Base-by-base conservation (phyloP, 1,140 invertebrate species). In the Globodera ellingtonae region DNA sequence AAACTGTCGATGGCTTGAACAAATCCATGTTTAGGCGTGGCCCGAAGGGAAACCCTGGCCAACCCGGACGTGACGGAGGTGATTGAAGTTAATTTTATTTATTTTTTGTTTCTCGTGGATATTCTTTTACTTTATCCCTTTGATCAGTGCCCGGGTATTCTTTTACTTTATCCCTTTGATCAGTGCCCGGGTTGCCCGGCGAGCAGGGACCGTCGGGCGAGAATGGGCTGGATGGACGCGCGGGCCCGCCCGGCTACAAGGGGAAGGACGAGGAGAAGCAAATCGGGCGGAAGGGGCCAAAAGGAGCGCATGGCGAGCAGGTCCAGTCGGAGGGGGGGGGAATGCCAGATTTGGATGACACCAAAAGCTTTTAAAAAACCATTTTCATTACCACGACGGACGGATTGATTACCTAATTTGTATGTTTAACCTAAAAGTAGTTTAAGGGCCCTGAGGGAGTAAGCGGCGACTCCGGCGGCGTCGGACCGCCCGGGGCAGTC, bases 191-290 rank as follows among this genome's bases (percentile, higher is more conserved):
- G 3, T 76, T 84, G 44, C 85, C 82, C 56, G 85, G 83, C n/a
- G 81, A 86, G 3, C 47, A 62, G 70, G 79, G 83, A 56, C 78
- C 46, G 5, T 47, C 66, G 50, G 81, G 83, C 18, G 48, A 79
- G 13, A 74, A 77, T 18, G 84, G 84, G 65, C 72, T 77, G 24
- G 77, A 86, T 65, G 84, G 84, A 15, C 35, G 75, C 18, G 50
- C 80, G 35, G 84, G 84, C 2, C 71, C 62, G 7, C 18, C 75
- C n/a, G 85, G 85, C 46, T 74, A 82, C 6, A 74, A 81, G 9
- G 85, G 85, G 10, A 75, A 52, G 35, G 84, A 85, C 66, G 84
- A 47, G 59, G 84, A 85, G 67, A 86, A 87, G 65, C 84, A 82
- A 21, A 82, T 85, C 44, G 74, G 78, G 10, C 83, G 84, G 6